These are phyloP conservation scores for Melieria omissa DNA, from an alignment of 2,888 invertebrate genomes.

Conservation along the genomic window DNA sequence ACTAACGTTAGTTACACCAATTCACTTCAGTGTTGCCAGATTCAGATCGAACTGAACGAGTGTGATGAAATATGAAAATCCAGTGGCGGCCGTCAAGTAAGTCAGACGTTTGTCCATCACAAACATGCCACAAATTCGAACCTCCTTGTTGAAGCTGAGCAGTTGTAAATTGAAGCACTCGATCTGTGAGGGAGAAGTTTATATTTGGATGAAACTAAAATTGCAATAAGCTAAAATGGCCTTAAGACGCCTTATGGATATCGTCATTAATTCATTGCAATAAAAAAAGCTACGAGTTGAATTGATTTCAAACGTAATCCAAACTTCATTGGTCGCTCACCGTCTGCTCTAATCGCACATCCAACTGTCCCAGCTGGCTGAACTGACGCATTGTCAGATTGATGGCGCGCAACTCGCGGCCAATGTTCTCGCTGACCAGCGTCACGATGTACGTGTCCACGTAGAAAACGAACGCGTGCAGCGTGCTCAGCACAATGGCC, in stretches of 20 bases:
- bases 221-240: too few relatives aligned
- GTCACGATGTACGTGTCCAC: constrained; percentile 55
- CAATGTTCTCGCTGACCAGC: constrained; percentile 54
- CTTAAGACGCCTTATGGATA: neutral
- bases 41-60: constrained; percentile 55
- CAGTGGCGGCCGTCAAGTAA: constrained; percentile 53
- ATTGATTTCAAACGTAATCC: too few relatives aligned
- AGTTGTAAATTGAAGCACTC: constrained; percentile 52
- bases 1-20: neutral
- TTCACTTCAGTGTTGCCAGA: constrained; percentile 16
- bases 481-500: constrained; percentile 46
- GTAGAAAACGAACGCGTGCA: constrained; percentile 55
- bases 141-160: constrained; percentile 44
- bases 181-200: constrained; percentile 43
- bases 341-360: constrained; percentile 48
- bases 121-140: constrained; percentile 54
- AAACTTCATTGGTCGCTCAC: constrained; percentile 39
- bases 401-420: constrained; percentile 46
- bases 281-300: too few relatives aligned
- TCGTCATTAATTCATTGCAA: neutral
- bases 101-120: constrained; percentile 53
- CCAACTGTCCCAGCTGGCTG: constrained; percentile 40
- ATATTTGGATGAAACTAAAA: too few relatives aligned
- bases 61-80: constrained; percentile 57
- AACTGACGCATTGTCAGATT: constrained; percentile 49